Conservation (phyloP, 2,113 vertebrate genomes). For the Rousettus leschenaultii region DNA sequence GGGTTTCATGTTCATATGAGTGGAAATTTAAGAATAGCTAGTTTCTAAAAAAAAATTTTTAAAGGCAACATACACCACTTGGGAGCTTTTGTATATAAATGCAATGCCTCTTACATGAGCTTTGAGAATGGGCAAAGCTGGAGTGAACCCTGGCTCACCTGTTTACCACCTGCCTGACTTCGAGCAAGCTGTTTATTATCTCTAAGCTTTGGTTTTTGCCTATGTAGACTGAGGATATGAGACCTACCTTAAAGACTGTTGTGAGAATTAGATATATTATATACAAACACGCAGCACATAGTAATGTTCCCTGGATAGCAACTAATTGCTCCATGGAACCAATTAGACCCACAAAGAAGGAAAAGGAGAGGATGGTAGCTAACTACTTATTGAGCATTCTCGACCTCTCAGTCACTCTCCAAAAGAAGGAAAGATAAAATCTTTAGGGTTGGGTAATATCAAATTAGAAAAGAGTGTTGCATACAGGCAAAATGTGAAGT, state of each 20-base stretch:
- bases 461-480: constrained; percentile 32
- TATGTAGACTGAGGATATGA: neutral
- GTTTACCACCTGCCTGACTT: neutral
- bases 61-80: neutral
- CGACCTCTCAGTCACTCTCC: neutral
- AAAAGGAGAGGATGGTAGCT: neutral
- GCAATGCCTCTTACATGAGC: neutral
- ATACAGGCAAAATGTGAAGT: neutral
- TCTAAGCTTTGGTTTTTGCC: neutral
- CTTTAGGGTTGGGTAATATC: neutral
- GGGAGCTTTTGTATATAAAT: neutral
- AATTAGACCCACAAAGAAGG: neutral
- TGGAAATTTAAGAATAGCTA: neutral
- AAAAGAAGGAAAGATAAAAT: constrained; percentile 15
- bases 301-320: neutral
- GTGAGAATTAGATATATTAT: neutral
- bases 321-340: neutral
- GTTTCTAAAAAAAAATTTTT: neutral
- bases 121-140: neutral
- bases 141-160: neutral
- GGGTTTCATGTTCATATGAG: neutral
- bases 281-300: neutral
- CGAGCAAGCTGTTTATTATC: neutral
- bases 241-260: neutral
- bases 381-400: neutral